Conservation (phyloP, 1,140 invertebrate species). For the Mercenaria mercenaria region DNA sequence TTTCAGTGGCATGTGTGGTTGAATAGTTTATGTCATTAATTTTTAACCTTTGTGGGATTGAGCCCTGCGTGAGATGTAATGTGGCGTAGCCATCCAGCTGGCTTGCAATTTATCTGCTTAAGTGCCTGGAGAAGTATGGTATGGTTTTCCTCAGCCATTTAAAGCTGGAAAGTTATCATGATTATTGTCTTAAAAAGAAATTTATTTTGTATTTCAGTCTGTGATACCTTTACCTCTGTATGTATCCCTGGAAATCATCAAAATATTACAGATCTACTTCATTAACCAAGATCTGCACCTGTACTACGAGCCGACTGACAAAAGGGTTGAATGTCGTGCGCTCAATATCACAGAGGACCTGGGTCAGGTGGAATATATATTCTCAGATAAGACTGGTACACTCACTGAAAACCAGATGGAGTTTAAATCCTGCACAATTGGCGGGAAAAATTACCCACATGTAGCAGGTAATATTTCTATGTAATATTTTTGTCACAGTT, state of each 20-base stretch:
- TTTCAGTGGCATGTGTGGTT: no score
- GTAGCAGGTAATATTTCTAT: conserved; percentile 70
- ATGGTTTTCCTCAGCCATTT: no score
- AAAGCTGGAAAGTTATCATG: no score
- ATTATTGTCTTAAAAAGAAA: no score
- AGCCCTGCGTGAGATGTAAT: no score
- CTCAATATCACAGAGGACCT: conserved; percentile 99
- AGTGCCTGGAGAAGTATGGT: no score
- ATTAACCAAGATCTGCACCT: conserved; percentile 96
- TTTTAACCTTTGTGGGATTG: no score
- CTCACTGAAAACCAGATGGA: conserved; percentile 99
- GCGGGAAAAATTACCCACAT: conserved; percentile 92
- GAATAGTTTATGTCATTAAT: no score
- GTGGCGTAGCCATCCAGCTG: no score
- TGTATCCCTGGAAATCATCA: conserved; percentile 98
- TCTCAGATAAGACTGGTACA: conserved; percentile 99
- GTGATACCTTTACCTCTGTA: conserved; percentile 99
- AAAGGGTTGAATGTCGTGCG: conserved; percentile 96
- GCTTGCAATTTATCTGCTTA: no score
- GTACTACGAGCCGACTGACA: conserved; percentile 93
- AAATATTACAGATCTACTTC: conserved; percentile 97
- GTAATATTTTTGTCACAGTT: neutral
- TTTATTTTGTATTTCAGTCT: conserved; percentile 89
- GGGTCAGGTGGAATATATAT: conserved; percentile 98
- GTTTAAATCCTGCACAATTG: conserved; percentile 94